A percentile compares a stretch with the other conserved stretches of the same genome.
Evolutionary conservation across 2,797 vertebrate species (phyloP).

Genomic region (Mionectes olivaceus): DNA sequence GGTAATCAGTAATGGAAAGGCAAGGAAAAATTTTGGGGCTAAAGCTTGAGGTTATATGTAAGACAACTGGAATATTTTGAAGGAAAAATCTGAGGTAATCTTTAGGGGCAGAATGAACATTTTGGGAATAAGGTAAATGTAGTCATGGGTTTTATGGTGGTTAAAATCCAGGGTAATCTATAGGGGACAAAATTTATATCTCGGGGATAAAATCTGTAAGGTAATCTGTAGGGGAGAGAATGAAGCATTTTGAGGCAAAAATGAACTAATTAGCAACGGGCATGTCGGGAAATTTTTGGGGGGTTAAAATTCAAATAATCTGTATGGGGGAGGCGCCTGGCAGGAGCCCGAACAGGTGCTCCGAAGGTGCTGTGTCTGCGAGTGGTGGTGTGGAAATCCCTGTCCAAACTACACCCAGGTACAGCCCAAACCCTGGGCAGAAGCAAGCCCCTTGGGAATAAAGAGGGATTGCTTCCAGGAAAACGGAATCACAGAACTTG

Average conservation of each 20-base stretch:
- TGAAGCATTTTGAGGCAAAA: neutral
- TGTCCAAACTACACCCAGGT: neutral
- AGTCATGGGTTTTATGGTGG: neutral
- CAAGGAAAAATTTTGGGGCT: neutral
- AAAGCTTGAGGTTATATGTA: neutral
- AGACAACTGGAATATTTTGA: neutral
- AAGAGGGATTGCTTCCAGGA: neutral
- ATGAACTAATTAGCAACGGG: neutral
- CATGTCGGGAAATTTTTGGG: neutral
- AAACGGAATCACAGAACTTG: neutral
- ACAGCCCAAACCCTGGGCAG: neutral
- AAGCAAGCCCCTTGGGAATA: neutral
- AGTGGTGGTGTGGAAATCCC: neutral
- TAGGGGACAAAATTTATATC: neutral
- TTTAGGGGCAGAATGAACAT: neutral
- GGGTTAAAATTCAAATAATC: neutral
- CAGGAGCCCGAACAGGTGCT: accelerated
- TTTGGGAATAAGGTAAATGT: neutral
- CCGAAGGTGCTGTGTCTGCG: neutral
- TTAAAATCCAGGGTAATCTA: neutral
- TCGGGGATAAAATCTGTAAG: neutral
- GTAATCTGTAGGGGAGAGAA: neutral
- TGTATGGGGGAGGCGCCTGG: neutral
- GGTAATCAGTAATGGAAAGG: neutral
- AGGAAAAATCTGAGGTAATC: neutral